A percentile compares a stretch with the other conserved stretches of the same genome.
Evolutionary conservation across 2,113 vertebrate species (phyloP).

Genomic region (Miniopterus natalensis): DNA sequence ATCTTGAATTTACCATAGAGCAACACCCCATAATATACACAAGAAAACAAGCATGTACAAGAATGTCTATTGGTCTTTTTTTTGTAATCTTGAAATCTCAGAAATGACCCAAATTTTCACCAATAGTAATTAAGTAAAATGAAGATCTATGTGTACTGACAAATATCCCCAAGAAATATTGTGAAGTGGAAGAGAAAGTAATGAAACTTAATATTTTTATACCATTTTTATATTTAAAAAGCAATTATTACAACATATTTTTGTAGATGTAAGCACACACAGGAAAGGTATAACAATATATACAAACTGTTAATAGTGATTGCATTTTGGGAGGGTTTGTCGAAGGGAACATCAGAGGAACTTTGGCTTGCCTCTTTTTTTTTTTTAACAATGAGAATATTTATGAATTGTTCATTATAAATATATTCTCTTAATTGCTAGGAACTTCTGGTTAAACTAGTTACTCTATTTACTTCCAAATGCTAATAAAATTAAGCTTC

Average conservation of each 20-base stretch:
- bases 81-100: slow-evolving; percentile 46
- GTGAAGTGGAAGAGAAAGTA: neutral
- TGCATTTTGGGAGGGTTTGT: neutral
- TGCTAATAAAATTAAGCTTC: slow-evolving; percentile 47
- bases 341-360: neutral
- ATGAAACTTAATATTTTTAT: slow-evolving; percentile 13
- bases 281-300: neutral
- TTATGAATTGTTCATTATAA: neutral
- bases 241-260: neutral
- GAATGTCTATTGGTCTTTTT: neutral
- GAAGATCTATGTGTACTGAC: neutral
- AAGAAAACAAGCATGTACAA: neutral
- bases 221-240: slow-evolving; percentile 27
- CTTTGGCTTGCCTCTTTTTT: neutral
- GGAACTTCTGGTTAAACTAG: neutral
- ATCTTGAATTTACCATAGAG: neutral
- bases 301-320: neutral
- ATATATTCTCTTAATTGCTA: slow-evolving; percentile 29
- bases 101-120: neutral
- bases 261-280: neutral
- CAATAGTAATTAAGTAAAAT: neutral
- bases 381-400: neutral
- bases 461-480: neutral
- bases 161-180: slow-evolving; percentile 37
- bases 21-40: neutral